Evolutionary conservation across 2,797 vertebrate genomes (phyloP).

Genomic region (Taeniopygia guttata): DNA sequence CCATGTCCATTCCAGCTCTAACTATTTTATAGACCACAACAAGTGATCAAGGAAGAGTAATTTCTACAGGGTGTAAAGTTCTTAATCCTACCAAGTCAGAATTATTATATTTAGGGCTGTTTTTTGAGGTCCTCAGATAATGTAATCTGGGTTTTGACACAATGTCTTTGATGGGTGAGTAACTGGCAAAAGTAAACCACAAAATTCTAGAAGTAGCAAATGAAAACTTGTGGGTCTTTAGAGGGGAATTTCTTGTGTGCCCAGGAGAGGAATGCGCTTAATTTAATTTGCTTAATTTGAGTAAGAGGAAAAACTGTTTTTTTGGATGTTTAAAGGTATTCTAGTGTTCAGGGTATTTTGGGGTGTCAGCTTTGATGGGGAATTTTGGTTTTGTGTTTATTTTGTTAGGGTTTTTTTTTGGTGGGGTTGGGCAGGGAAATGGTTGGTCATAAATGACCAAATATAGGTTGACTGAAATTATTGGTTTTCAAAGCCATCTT

Average conservation of each 20-base stretch:
- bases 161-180: neutral
- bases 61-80: neutral
- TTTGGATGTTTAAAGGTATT: neutral
- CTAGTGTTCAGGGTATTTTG: neutral
- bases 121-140: neutral
- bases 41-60: no score
- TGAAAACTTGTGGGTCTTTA: neutral
- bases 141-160: neutral
- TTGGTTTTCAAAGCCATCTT: neutral
- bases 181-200: neutral
- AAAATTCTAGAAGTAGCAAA: neutral
- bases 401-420: rapidly evolving
- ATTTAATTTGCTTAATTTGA: neutral
- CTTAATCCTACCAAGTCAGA: neutral
- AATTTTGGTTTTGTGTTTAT: neutral
- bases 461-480: neutral
- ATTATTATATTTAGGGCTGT: neutral
- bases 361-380: neutral
- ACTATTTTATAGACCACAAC: neutral
- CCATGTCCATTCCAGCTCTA: neutral
- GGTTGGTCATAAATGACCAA: neutral
- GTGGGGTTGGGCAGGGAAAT: rapidly evolving
- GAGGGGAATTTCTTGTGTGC: neutral
- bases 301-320: neutral
- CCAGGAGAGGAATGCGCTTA: neutral